Percentiles rank a stretch among this genome's conserved stretches.
phyloP scores from a whole-genome alignment of 1,140 invertebrate genomes.

The Apis laboriosa region DNA sequence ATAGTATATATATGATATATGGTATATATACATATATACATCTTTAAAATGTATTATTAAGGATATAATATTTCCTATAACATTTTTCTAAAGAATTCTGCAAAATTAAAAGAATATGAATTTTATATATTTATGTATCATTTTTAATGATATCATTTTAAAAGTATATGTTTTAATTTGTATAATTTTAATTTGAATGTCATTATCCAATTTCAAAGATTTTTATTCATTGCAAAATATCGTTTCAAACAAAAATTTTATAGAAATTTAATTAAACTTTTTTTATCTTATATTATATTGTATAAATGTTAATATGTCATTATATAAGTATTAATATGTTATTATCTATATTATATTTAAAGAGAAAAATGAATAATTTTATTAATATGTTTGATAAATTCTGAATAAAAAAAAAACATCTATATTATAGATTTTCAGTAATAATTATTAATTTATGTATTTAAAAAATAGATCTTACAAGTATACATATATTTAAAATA shows the following conservation, averaged over 20 bases:
- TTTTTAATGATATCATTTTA: background rate
- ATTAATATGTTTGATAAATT: too few species aligned
- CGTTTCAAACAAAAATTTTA: background rate
- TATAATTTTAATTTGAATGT: background rate
- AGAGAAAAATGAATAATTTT: too few species aligned
- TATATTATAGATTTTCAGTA: too few species aligned
- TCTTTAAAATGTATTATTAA: slow-evolving; percentile 2
- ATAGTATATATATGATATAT: background rate
- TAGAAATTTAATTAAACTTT: background rate
- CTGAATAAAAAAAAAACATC: too few species aligned
- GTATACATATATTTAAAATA: too few species aligned
- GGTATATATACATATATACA: background rate
- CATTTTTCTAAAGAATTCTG: background rate
- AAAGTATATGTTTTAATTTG: background rate
- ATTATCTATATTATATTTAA: too few species aligned
- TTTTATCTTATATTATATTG: background rate
- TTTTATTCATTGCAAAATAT: background rate
- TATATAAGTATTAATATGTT: too few species aligned
- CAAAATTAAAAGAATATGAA: background rate
- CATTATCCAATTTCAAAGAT: background rate
- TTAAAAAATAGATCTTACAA: too few species aligned
- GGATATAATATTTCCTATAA: background rate
- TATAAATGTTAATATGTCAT: too few species aligned
- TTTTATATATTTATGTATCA: background rate
- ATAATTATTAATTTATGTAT: too few species aligned